A percentile compares a stretch with the other conserved stretches of the same genome.
These are phyloP conservation scores for Cherax quadricarinatus DNA, from an alignment of 1,140 invertebrate species.

Conservation along the genomic window DNA sequence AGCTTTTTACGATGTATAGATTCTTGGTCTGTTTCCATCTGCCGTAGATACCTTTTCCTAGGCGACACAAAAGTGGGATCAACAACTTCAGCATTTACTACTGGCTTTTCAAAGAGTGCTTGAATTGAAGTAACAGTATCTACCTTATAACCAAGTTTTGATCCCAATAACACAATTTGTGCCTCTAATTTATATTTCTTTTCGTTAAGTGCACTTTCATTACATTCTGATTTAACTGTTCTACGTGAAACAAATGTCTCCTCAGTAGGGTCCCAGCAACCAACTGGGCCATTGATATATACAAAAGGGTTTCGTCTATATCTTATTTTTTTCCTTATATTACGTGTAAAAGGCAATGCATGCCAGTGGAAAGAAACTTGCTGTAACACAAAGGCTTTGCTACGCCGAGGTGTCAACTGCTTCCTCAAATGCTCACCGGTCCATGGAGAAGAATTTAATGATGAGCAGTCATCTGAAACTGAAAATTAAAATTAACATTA, in stretches of 20 bases:
- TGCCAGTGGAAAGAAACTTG: constrained; percentile 6
- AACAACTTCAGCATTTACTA: constrained; percentile 22
- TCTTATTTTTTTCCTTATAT: constrained; percentile 21
- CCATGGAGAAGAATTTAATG: constrained; percentile 91
- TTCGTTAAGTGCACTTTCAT: constrained; percentile 1
- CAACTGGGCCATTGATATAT: constrained; percentile 12
- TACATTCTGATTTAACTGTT: constrained; percentile 22
- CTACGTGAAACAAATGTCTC: neutral
- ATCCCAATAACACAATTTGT: constrained; percentile 30
- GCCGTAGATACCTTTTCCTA: constrained; percentile 61
- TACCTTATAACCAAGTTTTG: constrained; percentile 42
- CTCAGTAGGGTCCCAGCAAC: constrained; percentile 13
- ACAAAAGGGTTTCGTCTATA: constrained; percentile 47
- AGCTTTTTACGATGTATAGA: constrained; percentile 57
- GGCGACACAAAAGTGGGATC: constrained; percentile 64
- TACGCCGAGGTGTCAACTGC: constrained; percentile 84
- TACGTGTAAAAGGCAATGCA: neutral
- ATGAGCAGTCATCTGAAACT: constrained; percentile 93
- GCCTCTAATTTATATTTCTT: constrained; percentile 39
- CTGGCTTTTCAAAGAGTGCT: constrained; percentile 50
- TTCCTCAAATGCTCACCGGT: constrained; percentile 92
- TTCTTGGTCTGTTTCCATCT: constrained; percentile 64
- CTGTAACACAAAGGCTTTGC: constrained; percentile 83
- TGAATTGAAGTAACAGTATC: constrained; percentile 35
- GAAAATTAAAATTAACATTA: constrained; percentile 72